These are phyloP conservation scores for Coenobita brevimanus DNA, from an alignment of 1,140 invertebrate genomes.

Conservation along the genomic window DNA sequence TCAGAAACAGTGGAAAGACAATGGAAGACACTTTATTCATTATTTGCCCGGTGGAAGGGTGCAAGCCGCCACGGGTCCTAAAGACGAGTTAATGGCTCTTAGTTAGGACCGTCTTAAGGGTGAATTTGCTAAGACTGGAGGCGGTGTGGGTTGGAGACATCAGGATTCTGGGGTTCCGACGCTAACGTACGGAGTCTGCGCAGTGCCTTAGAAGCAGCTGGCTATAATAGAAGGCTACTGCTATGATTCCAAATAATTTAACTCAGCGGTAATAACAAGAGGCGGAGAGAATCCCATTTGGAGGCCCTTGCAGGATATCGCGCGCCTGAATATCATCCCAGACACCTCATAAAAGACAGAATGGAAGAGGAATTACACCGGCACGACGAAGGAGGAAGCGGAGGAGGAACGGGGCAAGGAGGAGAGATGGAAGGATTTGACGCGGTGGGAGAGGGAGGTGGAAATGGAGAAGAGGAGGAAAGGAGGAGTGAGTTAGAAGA, in stretches of 20 bases:
- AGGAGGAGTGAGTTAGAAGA: not conserved
- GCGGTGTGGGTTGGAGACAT: slow-evolving; percentile 29
- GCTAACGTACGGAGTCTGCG: slow-evolving; percentile 37
- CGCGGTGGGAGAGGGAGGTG: not conserved
- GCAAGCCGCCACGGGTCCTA: slow-evolving; percentile 5
- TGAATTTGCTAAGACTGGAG: slow-evolving; percentile 10
- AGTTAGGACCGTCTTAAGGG: not conserved
- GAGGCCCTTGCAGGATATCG: slow-evolving; percentile 22
- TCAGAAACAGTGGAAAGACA: slow-evolving; percentile 68
- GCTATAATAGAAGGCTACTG: slow-evolving; percentile 57
- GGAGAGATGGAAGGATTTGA: slow-evolving; percentile 11
- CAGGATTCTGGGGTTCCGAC: slow-evolving; percentile 13
- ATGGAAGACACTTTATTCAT: slow-evolving; percentile 70
- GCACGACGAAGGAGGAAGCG: slow-evolving; percentile 4
- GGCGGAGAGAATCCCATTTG: not conserved
- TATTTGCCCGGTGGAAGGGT: slow-evolving; percentile 56
- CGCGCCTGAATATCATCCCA: slow-evolving; percentile 35
- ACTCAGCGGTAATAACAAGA: slow-evolving; percentile 63
- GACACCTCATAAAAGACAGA: slow-evolving; percentile 48
- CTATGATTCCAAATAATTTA: slow-evolving; percentile 67
- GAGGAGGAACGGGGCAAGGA: slow-evolving; percentile 4
- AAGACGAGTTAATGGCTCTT: not conserved
- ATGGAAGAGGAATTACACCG: slow-evolving; percentile 12
- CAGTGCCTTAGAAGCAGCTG: slow-evolving; percentile 45
- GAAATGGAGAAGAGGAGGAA: not conserved